Evolutionary conservation across 2,888 invertebrate species (phyloP).

Genomic region (Cheiracanthium punctorium): DNA sequence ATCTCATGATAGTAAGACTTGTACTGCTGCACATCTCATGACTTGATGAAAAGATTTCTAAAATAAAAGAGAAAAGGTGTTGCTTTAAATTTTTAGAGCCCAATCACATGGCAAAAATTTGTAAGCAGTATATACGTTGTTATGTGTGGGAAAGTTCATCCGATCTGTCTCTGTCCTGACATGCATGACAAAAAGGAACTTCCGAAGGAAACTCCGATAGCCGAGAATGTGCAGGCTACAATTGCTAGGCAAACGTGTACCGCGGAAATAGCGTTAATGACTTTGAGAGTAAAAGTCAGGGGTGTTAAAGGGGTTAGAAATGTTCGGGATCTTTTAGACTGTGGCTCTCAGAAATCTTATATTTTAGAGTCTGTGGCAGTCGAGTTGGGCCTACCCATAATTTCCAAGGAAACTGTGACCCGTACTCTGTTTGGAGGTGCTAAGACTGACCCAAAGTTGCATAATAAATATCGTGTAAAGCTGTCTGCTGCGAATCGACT

Average conservation of each 20-base stretch:
- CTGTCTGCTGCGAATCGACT: not conserved
- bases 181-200: not conserved
- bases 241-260: constrained; percentile 1
- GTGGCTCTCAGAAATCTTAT: constrained; percentile 15
- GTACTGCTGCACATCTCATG: no score
- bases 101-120: not conserved
- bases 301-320: not conserved
- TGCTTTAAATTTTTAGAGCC: not conserved
- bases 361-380: no score
- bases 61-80: not conserved
- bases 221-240: not conserved
- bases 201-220: not conserved
- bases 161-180: not conserved
- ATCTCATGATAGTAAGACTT: not conserved
- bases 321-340: not conserved
- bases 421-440: not conserved
- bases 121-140: not conserved
- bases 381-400: not conserved
- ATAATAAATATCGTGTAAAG: no score
- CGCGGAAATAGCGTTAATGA: no score
- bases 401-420: not conserved
- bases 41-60: not conserved
- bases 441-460: not conserved
- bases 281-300: no score
- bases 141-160: not conserved